Evolutionary conservation across 2,797 vertebrate species (phyloP).

Genomic region (Tachyglossus aculeatus): DNA sequence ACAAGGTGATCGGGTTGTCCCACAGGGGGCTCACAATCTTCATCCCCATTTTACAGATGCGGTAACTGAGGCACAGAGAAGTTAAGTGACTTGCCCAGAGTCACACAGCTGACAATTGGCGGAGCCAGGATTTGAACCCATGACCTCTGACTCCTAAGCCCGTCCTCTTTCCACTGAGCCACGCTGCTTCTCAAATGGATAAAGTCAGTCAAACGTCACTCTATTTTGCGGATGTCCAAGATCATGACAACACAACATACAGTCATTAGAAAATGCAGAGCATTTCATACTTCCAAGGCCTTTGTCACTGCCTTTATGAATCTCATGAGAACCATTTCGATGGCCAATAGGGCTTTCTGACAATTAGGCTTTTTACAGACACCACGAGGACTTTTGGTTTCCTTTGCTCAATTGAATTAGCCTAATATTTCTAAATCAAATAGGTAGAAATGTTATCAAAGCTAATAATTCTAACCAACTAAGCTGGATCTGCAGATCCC

Average conservation of each 20-base stretch:
- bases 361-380: constrained; percentile 15
- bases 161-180: too few relatives aligned
- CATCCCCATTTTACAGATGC: too few relatives aligned
- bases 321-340: constrained; percentile 9
- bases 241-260: not conserved
- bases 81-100: too few relatives aligned
- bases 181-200: too few relatives aligned
- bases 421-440: constrained; percentile 37
- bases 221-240: not conserved
- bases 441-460: constrained; percentile 29
- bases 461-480: too few relatives aligned
- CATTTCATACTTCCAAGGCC: constrained; percentile 1
- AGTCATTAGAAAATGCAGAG: not conserved
- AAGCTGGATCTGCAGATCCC: too few relatives aligned
- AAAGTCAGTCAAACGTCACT: not conserved
- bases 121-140: too few relatives aligned
- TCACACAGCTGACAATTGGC: too few relatives aligned
- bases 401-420: constrained; percentile 53
- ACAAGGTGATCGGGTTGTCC: too few relatives aligned
- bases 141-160: too few relatives aligned
- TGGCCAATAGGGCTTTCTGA: not conserved
- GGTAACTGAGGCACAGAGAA: too few relatives aligned
- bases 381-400: not conserved
- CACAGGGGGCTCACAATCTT: too few relatives aligned
- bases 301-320: not conserved